Percentiles rank a stretch among this genome's conserved stretches.
phyloP scores from a whole-genome alignment of 2,113 vertebrate species.

The cattle (Bos taurus) region ARS-UCD2.0 NC_037340.1:71796501-71797000 shows the following conservation, averaged over 20 bases:
- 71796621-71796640: neutral
- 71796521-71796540: conserved; percentile 11
- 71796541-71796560: neutral
- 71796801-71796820: neutral
- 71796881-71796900: neutral
- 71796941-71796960: neutral
- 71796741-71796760: neutral
- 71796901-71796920: neutral
- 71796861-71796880: fast-evolving
- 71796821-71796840: neutral
- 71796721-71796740: neutral
- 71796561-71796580: neutral
- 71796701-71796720: neutral
- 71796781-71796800: neutral
- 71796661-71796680: neutral
- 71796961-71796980: conserved; percentile 23
- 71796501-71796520: neutral
- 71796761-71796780: neutral
- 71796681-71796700: neutral
- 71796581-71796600: neutral
- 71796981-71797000: conserved; percentile 4
- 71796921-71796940: neutral
- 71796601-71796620: neutral
- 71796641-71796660: neutral
- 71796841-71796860: neutral